Base-by-base conservation (phyloP, 2,113 vertebrate genomes). In the Misgurnus anguillicaudatus region DNA sequence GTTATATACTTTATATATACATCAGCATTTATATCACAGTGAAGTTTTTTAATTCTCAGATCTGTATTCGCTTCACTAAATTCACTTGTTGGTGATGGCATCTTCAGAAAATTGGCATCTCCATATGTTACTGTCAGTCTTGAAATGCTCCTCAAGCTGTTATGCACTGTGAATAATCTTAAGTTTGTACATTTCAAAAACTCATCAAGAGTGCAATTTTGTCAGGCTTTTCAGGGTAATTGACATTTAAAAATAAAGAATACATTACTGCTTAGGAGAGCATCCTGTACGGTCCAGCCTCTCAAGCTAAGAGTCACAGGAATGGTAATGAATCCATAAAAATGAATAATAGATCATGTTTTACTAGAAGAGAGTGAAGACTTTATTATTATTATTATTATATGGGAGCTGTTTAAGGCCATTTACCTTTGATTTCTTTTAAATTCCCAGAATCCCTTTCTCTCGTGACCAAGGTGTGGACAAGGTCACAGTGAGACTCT, bases 321-420 rank as follows among this genome's bases (percentile, higher is more conserved):
- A 87, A 88, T 87, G 87, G 87, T 90, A 90, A 87, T 85, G 86
- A 89, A 85, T 64, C 78, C 41, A 63, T 78, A 62, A 57, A 80
- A 85, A 87, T 88, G 83, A 89, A 91, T 90, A 88, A 89, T 85
- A 88, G 83, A 90, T 87, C 39, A 42, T 53, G 53, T 68, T 62
- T 48, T 73, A 75, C 85, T 84, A 86, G 83, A 85, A 81, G 84
- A 86, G 82, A 81, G 81, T 41, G 36, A 85, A 76, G 42, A 48
- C 80, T 90, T 89, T 85, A 84, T 31, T 31, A n/a, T n/a, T n/a
- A n/a, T n/a, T n/a, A n/a, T n/a, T n/a, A 31, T 85, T 85, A 70
- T 82, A 78, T 81, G 57, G 63, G 75, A 48, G 47, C 53, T 83
- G 85, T 83, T 77, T 71, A 62, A 65, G 75, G 73, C 79, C 77